Conservation (phyloP, 2,113 vertebrate species). For the Macrotus californicus region DNA sequence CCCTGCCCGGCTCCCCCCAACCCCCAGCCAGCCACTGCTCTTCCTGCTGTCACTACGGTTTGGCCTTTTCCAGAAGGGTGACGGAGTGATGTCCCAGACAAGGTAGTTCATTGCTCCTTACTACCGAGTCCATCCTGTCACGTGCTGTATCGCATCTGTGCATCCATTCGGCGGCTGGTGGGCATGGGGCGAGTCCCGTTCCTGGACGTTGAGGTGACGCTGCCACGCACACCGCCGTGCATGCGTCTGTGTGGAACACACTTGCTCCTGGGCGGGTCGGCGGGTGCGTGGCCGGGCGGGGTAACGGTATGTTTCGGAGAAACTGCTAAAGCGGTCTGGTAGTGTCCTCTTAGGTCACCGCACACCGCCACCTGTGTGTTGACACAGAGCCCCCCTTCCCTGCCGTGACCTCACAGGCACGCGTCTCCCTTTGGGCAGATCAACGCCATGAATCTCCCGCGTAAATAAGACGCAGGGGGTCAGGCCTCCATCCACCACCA, state of each 20-base stretch:
- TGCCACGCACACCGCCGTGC: too few species aligned
- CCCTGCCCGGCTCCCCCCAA: too few species aligned
- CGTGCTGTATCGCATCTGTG: accelerated
- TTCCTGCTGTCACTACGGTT: neutral
- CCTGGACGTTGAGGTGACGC: too few species aligned
- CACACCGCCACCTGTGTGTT: neutral
- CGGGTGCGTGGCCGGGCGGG: too few species aligned
- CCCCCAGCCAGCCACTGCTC: neutral
- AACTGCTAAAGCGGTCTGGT: neutral
- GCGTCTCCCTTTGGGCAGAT: neutral
- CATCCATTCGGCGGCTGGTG: too few species aligned
- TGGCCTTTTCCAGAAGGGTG: neutral
- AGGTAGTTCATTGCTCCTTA: neutral
- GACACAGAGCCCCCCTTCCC: neutral
- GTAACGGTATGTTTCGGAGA: neutral
- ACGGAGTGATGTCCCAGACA: neutral
- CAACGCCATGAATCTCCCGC: too few species aligned
- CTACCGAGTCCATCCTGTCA: neutral
- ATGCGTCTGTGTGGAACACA: too few species aligned
- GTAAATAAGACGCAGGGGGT: neutral
- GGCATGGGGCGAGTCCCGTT: neutral
- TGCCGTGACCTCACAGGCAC: neutral
- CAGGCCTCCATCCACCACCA: neutral
- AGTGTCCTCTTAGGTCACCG: neutral
- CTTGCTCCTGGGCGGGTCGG: too few species aligned